Base-by-base conservation (phyloP, 2,888 invertebrate species). In the Metallyticus violacea region DNA sequence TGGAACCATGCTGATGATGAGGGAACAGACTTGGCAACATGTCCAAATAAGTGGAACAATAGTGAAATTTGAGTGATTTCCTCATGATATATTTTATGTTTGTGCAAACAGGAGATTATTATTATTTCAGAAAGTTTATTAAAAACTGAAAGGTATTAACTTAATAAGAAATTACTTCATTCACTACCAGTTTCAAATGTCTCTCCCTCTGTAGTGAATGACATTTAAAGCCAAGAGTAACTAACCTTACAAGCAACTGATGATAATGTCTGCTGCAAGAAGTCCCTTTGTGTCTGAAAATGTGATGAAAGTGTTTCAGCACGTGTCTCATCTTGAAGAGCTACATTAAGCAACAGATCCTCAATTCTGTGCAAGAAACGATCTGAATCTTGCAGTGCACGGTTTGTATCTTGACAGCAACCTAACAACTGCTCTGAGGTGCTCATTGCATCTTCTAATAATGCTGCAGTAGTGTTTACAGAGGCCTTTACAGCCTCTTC, bases 341-440 rank as follows among this genome's bases (percentile, higher is more conserved):
- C 83, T 78, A 85, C 78, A 79, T 30, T 79, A 15, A 89, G 88
- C 7, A 91, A 89, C 3, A 90, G 79, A 85, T 89, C 88, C 86
- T 91, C 91, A 62, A 91, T 90, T 77, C 90, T 90, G 86, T 91
- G 91, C 76, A 92, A 88, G 29, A 91, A 79, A 85, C 90, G 88
- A 88, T 91, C 91, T 2, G 91, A 90, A 88, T 90, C 91, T 5
- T 90, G 89, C 3, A 91, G 81, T 88, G 91, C 90, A 85, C 89
- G 90, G 26, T 90, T 90, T 25, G 90, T 90, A 9, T 90, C 89
- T 83, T 90, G 89, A 86, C 91, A 91, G 83, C 90, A 90, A 77
- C 89, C 89, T 30, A 90, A 87, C 82, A 90, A 85, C 30, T 89
- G 89, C 15, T 89, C 87, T 62, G 80, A 86, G 28, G 78, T 80